phyloP scores from a whole-genome alignment of 2,797 vertebrate genomes.

The Syngnathus acus region DNA sequence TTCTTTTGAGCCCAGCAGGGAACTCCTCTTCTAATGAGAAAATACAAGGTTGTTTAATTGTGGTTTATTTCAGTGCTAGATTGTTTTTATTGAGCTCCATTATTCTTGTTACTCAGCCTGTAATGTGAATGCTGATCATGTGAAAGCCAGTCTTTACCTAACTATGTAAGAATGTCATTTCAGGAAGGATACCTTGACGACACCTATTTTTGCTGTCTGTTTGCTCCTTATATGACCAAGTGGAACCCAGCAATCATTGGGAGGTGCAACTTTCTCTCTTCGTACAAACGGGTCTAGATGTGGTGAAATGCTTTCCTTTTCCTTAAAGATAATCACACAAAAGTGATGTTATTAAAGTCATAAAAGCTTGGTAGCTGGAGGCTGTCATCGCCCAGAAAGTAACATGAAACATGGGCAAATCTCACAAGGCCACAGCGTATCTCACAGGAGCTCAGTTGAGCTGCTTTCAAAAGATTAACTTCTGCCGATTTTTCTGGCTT shows the following conservation, averaged over 20 bases:
- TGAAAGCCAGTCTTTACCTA: slow-evolving; percentile 47
- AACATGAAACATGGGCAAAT: background rate
- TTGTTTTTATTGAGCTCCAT: slow-evolving; percentile 77
- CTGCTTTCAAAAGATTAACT: background rate
- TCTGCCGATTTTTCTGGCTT: background rate
- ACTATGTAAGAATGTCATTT: slow-evolving; percentile 35
- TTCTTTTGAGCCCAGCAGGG: slow-evolving; percentile 54
- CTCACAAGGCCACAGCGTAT: background rate
- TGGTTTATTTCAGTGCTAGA: slow-evolving; percentile 73
- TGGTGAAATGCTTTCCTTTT: background rate
- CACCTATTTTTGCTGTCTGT: slow-evolving; percentile 28
- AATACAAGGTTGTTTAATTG: slow-evolving; percentile 78
- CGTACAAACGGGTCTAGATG: background rate
- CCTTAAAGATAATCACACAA: background rate
- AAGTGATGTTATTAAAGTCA: background rate
- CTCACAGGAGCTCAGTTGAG: background rate
- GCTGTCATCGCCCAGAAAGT: background rate
- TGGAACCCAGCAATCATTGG: slow-evolving; percentile 42
- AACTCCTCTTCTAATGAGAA: slow-evolving; percentile 64
- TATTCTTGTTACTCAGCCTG: slow-evolving; percentile 77
- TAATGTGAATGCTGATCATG: slow-evolving; percentile 72
- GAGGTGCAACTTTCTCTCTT: background rate
- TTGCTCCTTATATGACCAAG: slow-evolving; percentile 27
- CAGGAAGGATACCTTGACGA: slow-evolving; percentile 22
- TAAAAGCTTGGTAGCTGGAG: background rate